Evolutionary conservation across 2,113 vertebrate species (phyloP).

Genomic region (Serinus canaria): DNA sequence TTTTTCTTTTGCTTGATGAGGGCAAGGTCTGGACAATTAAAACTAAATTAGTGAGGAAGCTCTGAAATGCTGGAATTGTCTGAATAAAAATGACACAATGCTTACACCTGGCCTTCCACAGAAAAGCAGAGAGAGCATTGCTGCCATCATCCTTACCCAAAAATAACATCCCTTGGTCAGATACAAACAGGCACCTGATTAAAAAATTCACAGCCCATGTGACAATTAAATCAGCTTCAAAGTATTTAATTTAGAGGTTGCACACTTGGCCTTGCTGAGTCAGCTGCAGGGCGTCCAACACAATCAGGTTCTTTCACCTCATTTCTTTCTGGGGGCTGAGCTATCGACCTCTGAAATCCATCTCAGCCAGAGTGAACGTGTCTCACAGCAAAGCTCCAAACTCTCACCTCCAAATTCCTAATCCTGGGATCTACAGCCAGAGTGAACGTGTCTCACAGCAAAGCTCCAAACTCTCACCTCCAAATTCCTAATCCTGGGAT

Average conservation of each 20-base stretch:
- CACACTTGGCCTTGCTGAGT: constrained; percentile 30
- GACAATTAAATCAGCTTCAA: constrained; percentile 11
- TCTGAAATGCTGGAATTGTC: neutral
- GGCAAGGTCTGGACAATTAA: neutral
- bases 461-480: neutral
- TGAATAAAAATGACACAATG: neutral
- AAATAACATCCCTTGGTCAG: neutral
- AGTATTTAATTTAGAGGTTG: constrained; percentile 23
- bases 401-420: neutral
- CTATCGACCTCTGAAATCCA: neutral
- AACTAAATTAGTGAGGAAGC: neutral
- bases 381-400: neutral
- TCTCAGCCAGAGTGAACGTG: neutral
- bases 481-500: too few species aligned
- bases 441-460: neutral
- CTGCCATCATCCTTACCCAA: neutral
- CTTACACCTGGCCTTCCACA: neutral
- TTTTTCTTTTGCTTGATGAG: neutral
- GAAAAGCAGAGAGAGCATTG: neutral
- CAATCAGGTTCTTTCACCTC: constrained; percentile 11
- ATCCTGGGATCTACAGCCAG: too few species aligned
- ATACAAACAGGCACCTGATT: neutral
- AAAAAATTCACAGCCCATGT: neutral
- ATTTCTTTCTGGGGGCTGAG: neutral
- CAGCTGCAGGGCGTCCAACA: neutral